These are phyloP conservation scores for Panagrolaimus sp. DNA, from an alignment of 1,140 invertebrate species.

Conservation along the genomic window DNA sequence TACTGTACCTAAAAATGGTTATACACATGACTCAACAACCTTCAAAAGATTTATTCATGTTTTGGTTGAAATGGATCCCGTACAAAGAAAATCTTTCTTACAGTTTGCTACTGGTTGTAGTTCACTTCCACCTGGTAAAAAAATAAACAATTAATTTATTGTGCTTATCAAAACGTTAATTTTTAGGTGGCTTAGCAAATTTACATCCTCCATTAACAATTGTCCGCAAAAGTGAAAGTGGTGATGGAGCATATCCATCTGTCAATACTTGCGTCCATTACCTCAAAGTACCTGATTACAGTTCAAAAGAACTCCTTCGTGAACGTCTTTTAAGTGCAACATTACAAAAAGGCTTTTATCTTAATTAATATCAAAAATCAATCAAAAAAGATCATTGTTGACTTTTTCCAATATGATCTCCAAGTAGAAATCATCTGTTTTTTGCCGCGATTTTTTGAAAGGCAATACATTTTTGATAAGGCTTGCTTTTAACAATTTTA, in stretches of 20 bases:
- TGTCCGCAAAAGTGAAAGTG: constrained; percentile 77
- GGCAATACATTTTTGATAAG: too few relatives aligned
- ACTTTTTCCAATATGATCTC: too few relatives aligned
- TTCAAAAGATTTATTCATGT: constrained; percentile 94
- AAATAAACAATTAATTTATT: background rate
- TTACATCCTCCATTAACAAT: constrained; percentile 89
- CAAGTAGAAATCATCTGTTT: too few relatives aligned
- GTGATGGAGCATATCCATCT: constrained; percentile 91
- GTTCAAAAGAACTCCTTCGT: constrained; percentile 85
- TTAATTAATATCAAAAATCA: constrained; percentile 74
- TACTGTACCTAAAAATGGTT: constrained; percentile 96
- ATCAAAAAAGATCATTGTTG: too few relatives aligned
- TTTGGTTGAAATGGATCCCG: constrained; percentile 75
- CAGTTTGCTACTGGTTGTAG: constrained; percentile 98
- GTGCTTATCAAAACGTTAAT: background rate
- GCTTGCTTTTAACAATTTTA: too few relatives aligned
- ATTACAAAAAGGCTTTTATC: constrained; percentile 94
- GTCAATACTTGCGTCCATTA: constrained; percentile 99
- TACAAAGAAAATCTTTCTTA: constrained; percentile 90
- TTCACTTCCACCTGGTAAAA: constrained; percentile 78
- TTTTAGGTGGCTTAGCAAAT: constrained; percentile 76
- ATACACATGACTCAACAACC: constrained; percentile 87
- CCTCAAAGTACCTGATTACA: constrained; percentile 95
- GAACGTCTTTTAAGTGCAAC: constrained; percentile 89
- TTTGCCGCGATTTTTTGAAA: too few relatives aligned